A percentile compares a stretch with the other conserved stretches of the same genome.
Evolutionary conservation across 2,797 vertebrate species (phyloP).

Genomic region (Danio choprae): DNA sequence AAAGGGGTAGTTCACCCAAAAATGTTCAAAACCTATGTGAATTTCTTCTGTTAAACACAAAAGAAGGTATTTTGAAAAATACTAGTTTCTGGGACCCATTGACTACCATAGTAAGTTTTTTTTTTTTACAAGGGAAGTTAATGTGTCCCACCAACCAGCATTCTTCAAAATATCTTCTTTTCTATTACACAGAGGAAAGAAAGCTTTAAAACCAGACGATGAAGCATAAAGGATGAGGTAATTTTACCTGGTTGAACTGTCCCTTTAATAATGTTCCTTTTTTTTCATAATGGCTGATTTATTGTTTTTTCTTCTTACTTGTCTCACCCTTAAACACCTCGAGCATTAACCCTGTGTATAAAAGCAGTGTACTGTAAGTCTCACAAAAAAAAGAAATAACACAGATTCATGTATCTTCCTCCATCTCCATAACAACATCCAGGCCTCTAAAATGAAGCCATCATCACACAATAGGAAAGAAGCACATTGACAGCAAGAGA

Average conservation of each 20-base stretch:
- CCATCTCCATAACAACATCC: constrained; percentile 36
- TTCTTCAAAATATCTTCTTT: not conserved
- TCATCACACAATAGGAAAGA: constrained; percentile 37
- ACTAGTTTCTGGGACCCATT: not conserved
- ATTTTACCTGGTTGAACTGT: too few species aligned
- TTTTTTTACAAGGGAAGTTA: too few species aligned
- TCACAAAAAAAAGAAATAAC: constrained; percentile 3
- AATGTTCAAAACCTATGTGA: not conserved
- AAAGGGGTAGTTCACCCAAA: not conserved
- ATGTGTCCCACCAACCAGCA: too few species aligned
- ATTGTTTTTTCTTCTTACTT: not conserved
- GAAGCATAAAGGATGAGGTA: too few species aligned
- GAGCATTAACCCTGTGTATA: not conserved
- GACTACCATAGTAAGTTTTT: not conserved
- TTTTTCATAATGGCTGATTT: too few species aligned
- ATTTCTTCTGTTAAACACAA: not conserved
- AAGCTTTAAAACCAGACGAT: not conserved
- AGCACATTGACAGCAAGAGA: constrained; percentile 29
- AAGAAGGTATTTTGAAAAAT: not conserved
- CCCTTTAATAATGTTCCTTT: too few species aligned
- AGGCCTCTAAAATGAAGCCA: constrained; percentile 24
- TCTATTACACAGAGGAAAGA: not conserved
- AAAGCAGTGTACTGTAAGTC: constrained; percentile 3
- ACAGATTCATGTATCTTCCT: not conserved
- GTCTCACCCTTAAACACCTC: not conserved